Percentiles rank a stretch among this genome's conserved stretches.
Conservation (phyloP, 2,113 vertebrate species). For the Mustelus asterias region DNA sequence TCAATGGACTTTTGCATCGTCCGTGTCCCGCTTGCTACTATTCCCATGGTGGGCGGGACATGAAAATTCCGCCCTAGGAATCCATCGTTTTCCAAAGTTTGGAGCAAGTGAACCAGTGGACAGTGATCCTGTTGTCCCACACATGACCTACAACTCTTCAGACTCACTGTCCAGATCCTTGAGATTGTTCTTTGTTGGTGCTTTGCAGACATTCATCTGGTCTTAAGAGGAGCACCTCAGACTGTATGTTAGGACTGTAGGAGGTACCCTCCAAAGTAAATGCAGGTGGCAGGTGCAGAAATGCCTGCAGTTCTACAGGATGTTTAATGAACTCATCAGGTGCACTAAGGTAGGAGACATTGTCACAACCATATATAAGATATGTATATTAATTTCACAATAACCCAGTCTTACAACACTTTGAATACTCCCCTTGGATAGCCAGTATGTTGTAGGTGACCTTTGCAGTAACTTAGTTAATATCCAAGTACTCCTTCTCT, state of each 20-base stretch:
- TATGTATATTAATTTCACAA: not conserved
- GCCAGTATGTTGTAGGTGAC: not conserved
- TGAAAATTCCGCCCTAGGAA: too few relatives aligned
- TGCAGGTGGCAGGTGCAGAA: not conserved
- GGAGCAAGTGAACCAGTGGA: not conserved
- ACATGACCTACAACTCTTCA: not conserved
- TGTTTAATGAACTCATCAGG: not conserved
- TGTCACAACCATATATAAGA: not conserved
- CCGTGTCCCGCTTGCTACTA: too few relatives aligned
- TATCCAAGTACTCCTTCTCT: not conserved
- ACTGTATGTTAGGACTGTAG: not conserved
- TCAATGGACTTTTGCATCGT: too few relatives aligned
- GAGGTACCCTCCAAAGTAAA: not conserved
- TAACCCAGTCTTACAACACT: not conserved
- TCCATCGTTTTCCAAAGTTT: not conserved
- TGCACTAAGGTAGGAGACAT: not conserved
- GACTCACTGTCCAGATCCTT: not conserved
- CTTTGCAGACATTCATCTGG: not conserved
- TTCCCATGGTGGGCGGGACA: too few relatives aligned
- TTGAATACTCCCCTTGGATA: not conserved
- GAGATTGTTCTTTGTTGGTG: not conserved
- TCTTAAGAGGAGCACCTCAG: not conserved
- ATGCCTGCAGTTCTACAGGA: not conserved
- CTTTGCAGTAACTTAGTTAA: not conserved
- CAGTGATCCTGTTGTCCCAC: not conserved